Conservation (phyloP, 2,888 invertebrate genomes). For the Tromatobia lineatoria region DNA sequence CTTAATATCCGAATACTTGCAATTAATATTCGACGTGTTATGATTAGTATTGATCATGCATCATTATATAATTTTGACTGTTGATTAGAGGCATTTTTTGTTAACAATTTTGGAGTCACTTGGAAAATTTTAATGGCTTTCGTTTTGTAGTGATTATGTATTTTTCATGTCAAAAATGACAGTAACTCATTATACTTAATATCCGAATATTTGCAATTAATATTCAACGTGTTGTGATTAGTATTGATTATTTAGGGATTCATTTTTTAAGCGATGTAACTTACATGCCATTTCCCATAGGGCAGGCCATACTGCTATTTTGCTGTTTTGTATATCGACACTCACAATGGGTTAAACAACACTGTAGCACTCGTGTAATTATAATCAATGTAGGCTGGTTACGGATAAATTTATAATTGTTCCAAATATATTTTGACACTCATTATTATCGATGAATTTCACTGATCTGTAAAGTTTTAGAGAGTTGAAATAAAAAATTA, state of each 20-base stretch:
- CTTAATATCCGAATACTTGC: not conserved
- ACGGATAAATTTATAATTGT: not conserved
- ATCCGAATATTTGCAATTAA: not conserved
- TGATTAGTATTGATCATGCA: not conserved
- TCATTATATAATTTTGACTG: no score
- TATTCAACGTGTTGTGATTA: not conserved
- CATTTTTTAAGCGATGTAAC: constrained; percentile 40
- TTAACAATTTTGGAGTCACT: not conserved
- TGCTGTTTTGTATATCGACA: constrained; percentile 1
- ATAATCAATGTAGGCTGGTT: not conserved
- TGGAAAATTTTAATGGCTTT: not conserved
- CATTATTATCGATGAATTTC: not conserved
- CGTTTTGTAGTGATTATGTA: no score
- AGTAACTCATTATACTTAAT: no score
- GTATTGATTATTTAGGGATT: no score
- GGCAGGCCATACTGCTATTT: constrained; percentile 65
- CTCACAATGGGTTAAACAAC: not conserved
- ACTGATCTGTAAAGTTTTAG: not conserved
- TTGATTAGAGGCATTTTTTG: no score
- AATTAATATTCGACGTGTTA: not conserved
- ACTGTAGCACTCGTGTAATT: constrained; percentile 1
- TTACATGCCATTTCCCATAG: constrained; percentile 68
- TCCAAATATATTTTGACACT: constrained; percentile 11
- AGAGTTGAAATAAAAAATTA: not conserved
- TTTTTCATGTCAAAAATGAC: no score